phyloP scores from a whole-genome alignment of 2,113 vertebrate genomes.

The Cervus canadensis region DNA sequence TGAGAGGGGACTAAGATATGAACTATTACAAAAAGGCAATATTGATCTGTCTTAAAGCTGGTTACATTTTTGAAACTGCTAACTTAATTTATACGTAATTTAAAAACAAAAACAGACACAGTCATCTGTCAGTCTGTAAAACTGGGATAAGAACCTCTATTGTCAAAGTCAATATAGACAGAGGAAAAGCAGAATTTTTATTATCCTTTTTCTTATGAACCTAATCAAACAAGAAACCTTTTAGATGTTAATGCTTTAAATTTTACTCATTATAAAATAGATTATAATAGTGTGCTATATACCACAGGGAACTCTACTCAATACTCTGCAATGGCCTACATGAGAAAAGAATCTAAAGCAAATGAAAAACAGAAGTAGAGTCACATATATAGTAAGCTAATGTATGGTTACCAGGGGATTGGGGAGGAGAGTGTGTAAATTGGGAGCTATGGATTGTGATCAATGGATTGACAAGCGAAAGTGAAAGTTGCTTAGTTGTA shows the following conservation, averaged over 20 bases:
- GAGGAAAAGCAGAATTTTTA: neutral
- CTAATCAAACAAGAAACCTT: neutral
- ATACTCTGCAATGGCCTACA: neutral
- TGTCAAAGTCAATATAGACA: neutral
- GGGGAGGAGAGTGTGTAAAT: rapidly evolving
- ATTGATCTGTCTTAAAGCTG: neutral
- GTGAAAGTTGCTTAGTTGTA: neutral
- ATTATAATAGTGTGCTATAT: neutral
- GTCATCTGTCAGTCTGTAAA: neutral
- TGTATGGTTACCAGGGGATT: neutral
- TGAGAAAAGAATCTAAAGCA: neutral
- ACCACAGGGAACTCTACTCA: neutral
- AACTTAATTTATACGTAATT: neutral
- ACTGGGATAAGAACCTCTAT: neutral
- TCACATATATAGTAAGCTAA: neutral
- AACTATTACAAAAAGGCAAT: neutral
- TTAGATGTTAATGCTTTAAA: neutral
- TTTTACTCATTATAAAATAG: neutral
- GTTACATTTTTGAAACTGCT: neutral
- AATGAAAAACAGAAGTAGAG: neutral
- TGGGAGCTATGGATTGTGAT: neutral
- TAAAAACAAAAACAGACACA: neutral
- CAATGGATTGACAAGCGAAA: neutral
- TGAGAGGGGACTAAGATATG: neutral
- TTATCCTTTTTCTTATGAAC: neutral